Conservation (phyloP, 2,113 vertebrate genomes). For the Alaudala cheleensis region DNA sequence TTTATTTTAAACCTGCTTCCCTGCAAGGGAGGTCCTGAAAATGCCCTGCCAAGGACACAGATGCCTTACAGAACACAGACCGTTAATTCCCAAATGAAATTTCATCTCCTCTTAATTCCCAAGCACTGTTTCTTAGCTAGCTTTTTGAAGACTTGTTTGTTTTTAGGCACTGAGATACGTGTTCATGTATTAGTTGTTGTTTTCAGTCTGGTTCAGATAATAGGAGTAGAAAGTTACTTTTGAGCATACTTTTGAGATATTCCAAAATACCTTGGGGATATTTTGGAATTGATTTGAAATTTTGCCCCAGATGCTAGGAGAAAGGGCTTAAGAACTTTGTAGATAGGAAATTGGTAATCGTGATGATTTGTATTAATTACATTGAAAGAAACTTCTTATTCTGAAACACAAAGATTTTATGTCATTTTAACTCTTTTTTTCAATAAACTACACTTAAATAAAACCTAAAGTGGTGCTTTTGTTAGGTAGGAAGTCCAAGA, state of each 20-base stretch:
- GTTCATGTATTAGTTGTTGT: neutral
- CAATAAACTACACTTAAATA: neutral
- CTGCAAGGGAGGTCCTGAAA: constrained; percentile 56
- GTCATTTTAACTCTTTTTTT: neutral
- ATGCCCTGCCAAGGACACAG: constrained; percentile 76
- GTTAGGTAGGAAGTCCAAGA: neutral
- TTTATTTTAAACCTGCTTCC: constrained; percentile 78
- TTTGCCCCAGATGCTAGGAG: neutral
- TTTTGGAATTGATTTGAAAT: neutral
- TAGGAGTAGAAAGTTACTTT: neutral
- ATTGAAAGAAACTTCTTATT: neutral
- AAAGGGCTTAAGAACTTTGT: neutral
- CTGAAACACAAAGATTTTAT: neutral
- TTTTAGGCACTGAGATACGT: neutral
- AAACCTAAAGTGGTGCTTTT: neutral
- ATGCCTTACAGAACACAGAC: constrained; percentile 72
- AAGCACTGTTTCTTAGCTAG: neutral
- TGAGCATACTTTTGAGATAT: neutral
- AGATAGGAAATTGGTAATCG: neutral
- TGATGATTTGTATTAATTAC: neutral
- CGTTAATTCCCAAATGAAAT: constrained; percentile 67
- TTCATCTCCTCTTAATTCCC: constrained; percentile 39
- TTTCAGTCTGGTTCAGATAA: neutral
- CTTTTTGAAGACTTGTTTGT: constrained; percentile 23
- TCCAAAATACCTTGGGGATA: neutral